phyloP scores from a whole-genome alignment of 2,113 vertebrate genomes.

The Rafetus swinhoei region DNA sequence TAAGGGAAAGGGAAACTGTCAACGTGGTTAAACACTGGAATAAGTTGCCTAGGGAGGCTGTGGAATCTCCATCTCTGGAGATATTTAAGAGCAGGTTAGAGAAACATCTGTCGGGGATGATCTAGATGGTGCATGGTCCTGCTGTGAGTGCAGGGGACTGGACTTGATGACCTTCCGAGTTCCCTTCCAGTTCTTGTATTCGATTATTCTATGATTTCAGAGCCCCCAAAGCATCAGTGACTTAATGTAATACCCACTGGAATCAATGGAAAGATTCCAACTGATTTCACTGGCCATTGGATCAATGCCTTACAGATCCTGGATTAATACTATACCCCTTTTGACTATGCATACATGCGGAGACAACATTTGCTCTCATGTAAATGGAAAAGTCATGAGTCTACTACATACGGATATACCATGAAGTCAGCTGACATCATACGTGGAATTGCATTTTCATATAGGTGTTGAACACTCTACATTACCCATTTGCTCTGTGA shows the following conservation, averaged over 20 bases:
- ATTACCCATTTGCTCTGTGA: neutral
- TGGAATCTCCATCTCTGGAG: too few species aligned
- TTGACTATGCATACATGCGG: too few species aligned
- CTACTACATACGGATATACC: rapidly evolving
- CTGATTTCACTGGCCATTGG: neutral
- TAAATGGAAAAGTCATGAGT: rapidly evolving
- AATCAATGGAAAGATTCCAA: neutral
- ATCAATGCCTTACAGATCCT: neutral
- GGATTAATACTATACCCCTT: neutral
- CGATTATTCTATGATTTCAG: neutral
- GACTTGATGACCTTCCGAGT: too few species aligned
- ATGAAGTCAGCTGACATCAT: neutral
- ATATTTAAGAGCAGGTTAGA: too few species aligned
- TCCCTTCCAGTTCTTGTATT: too few species aligned
- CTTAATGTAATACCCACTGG: rapidly evolving
- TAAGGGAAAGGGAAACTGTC: neutral
- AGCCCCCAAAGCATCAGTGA: neutral
- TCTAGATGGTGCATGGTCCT: too few species aligned
- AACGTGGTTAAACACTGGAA: too few species aligned
- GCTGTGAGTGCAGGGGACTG: too few species aligned
- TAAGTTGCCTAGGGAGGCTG: too few species aligned
- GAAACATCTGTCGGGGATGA: too few species aligned
- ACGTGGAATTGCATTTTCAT: neutral
- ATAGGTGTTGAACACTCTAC: neutral
- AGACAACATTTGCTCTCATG: rapidly evolving